Evolutionary conservation across 2,888 invertebrate genomes (phyloP).

Genomic region (Parnassius smintheus): DNA sequence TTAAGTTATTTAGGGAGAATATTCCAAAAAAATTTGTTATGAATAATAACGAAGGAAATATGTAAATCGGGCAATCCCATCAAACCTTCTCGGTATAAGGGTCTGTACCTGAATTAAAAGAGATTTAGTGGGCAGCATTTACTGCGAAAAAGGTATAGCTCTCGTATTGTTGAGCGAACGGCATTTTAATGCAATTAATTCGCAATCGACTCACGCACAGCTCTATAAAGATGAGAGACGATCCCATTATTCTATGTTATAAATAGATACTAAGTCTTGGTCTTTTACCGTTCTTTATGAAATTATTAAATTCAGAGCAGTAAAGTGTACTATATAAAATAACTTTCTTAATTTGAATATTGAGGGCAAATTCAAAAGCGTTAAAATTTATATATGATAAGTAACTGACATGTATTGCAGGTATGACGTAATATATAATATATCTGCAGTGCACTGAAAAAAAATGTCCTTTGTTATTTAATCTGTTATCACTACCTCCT

Average conservation of each 20-base stretch:
- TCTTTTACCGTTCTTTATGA: too few relatives aligned
- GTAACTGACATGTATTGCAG: slow-evolving; percentile 12
- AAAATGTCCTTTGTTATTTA: not conserved
- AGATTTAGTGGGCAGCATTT: slow-evolving; percentile 14
- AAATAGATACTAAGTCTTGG: too few relatives aligned
- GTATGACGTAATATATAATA: slow-evolving; percentile 23
- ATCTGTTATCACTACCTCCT: too few relatives aligned
- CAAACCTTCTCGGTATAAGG: slow-evolving; percentile 23
- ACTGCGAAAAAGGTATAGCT: slow-evolving; percentile 4
- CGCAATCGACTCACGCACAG: slow-evolving; percentile 13
- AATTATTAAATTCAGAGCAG: too few relatives aligned
- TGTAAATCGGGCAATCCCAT: slow-evolving; percentile 29
- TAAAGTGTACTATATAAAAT: too few relatives aligned
- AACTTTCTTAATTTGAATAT: too few relatives aligned
- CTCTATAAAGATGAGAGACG: not conserved
- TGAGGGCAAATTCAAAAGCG: too few relatives aligned
- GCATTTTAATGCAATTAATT: slow-evolving; percentile 25
- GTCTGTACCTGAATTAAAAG: slow-evolving; percentile 22
- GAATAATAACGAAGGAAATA: slow-evolving; percentile 25
- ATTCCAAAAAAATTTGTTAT: slow-evolving; percentile 21
- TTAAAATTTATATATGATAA: not conserved
- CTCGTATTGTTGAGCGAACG: not conserved
- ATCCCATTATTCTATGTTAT: not conserved
- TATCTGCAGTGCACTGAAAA: slow-evolving; percentile 18
- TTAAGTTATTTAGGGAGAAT: slow-evolving; percentile 6